phyloP scores from a whole-genome alignment of 2,888 invertebrate genomes.

The Eulithis testata region DNA sequence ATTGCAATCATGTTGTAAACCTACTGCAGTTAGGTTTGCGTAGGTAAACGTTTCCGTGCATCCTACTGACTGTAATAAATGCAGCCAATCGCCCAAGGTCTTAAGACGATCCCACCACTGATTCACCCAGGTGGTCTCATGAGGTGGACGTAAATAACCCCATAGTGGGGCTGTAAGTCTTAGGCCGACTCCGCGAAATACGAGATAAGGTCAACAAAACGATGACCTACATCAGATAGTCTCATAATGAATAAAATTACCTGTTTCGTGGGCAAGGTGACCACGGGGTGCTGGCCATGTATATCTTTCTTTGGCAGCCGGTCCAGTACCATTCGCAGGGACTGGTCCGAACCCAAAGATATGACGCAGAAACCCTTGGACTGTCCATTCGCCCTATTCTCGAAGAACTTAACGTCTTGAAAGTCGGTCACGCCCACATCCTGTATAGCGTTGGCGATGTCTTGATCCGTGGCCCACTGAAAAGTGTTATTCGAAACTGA shows the following conservation, averaged over 20 bases:
- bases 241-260: slow-evolving; percentile 63
- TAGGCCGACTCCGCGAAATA: no score
- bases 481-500: slow-evolving; percentile 75
- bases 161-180: no score
- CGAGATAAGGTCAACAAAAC: no score
- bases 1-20: no score
- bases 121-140: no score
- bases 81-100: no score
- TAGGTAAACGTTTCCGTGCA: no score
- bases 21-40: no score
- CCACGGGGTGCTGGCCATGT: slow-evolving; percentile 97
- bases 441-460: slow-evolving; percentile 95
- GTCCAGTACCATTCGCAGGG: slow-evolving; percentile 95
- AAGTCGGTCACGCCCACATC: slow-evolving; percentile 96
- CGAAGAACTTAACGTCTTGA: slow-evolving; percentile 99
- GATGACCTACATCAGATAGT: no score
- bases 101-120: no score
- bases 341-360: slow-evolving; percentile 96
- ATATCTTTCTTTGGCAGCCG: slow-evolving; percentile 97
- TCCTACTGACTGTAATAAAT: no score
- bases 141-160: no score
- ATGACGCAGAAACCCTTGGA: slow-evolving; percentile 99
- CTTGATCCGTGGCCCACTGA: slow-evolving; percentile 99
- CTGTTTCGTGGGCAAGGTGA: slow-evolving; percentile 97
- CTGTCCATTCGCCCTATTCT: slow-evolving; percentile 99